These are phyloP conservation scores for Acanthisitta chloris DNA, from an alignment of 2,113 vertebrate genomes.

Conservation along the genomic window DNA sequence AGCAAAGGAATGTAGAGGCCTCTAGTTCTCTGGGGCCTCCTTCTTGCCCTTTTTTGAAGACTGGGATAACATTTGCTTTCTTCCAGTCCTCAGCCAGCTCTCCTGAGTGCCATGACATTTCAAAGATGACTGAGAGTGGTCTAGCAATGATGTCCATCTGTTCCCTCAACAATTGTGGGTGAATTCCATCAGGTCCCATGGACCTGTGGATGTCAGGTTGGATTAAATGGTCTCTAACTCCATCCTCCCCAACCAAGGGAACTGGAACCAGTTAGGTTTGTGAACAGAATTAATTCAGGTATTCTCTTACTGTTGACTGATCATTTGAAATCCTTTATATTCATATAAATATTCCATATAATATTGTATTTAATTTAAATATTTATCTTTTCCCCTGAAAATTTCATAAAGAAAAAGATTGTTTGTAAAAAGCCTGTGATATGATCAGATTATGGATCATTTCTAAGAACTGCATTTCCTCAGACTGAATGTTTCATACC, in stretches of 20 bases:
- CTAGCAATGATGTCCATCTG: not conserved
- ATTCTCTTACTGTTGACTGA: not conserved
- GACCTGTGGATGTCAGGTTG: not conserved
- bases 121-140: not conserved
- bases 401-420: not conserved
- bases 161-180: not conserved
- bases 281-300: not conserved
- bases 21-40: not conserved
- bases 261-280: not conserved
- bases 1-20: not conserved
- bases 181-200: not conserved
- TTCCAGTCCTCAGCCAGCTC: not conserved
- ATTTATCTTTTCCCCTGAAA: not conserved
- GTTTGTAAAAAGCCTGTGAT: not conserved
- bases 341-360: not conserved
- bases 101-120: not conserved
- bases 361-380: not conserved
- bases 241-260: not conserved
- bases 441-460: not conserved
- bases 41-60: not conserved
- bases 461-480: not conserved
- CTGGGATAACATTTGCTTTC: not conserved
- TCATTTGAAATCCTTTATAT: not conserved
- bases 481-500: not conserved
- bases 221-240: not conserved